Conservation (phyloP, 2,797 vertebrate genomes). For the Siniperca undulata region DNA sequence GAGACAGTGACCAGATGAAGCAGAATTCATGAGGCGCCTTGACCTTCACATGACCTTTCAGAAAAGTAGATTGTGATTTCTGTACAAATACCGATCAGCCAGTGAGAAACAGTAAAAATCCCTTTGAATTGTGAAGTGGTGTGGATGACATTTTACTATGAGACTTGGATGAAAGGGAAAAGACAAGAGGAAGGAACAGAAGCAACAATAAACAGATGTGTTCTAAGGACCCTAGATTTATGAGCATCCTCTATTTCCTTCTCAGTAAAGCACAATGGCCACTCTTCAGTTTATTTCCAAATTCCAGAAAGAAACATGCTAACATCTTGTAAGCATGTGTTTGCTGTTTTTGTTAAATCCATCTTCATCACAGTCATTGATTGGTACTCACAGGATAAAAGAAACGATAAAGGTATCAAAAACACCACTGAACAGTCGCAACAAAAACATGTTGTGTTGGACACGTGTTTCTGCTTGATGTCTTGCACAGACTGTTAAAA, state of each 20-base stretch:
- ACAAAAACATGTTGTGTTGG: background rate
- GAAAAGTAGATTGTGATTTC: constrained; percentile 9
- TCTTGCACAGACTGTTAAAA: no score
- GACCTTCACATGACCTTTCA: constrained; percentile 4
- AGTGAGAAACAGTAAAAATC: background rate
- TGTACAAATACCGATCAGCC: constrained; percentile 19
- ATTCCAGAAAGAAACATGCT: constrained; percentile 24
- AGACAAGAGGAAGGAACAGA: constrained; percentile 35
- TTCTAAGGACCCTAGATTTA: constrained; percentile 39
- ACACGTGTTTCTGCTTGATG: background rate
- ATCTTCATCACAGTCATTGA: background rate
- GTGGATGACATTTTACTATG: constrained; percentile 15
- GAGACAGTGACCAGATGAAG: constrained; percentile 27
- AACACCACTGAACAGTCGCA: no score
- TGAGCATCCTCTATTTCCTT: constrained; percentile 43
- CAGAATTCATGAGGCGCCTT: background rate
- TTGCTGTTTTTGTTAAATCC: constrained; percentile 18
- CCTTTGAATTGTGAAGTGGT: background rate
- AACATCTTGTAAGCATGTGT: constrained; percentile 24
- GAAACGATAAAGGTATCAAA: background rate
- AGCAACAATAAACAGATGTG: constrained; percentile 66
- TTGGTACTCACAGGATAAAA: background rate
- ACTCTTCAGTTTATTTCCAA: constrained; percentile 16
- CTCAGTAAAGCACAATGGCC: background rate
- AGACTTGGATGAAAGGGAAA: constrained; percentile 32